Percentiles rank a stretch among this genome's conserved stretches.
These are phyloP conservation scores for Heliconius ismenius DNA, from an alignment of 2,888 invertebrate genomes.

Conservation along the genomic window DNA sequence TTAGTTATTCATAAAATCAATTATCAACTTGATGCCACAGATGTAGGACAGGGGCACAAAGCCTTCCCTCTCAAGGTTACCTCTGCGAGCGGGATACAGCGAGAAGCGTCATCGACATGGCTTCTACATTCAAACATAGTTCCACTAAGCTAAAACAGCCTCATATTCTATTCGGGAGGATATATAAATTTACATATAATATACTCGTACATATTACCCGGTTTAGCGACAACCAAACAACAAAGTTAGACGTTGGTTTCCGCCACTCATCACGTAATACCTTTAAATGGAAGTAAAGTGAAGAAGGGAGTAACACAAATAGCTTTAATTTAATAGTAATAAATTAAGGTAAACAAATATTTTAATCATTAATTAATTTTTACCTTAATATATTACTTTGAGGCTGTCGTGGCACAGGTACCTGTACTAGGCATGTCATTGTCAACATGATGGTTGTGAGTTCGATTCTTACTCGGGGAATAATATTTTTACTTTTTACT, in stretches of 20 bases:
- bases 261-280: not conserved
- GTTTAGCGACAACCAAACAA: not conserved
- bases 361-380: not conserved
- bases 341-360: not conserved
- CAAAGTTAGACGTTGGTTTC: not conserved
- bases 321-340: not conserved
- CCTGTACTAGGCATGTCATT: too few species aligned
- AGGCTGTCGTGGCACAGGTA: too few species aligned
- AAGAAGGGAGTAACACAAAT: not conserved
- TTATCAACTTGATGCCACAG: too few species aligned
- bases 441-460: not conserved
- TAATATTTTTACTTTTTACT: too few species aligned
- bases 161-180: not conserved
- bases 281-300: not conserved
- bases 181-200: not conserved
- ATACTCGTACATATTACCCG: conserved; percentile 4
- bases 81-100: too few species aligned
- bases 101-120: not conserved
- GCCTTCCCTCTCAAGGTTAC: too few species aligned
- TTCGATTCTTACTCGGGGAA: too few species aligned
- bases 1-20: too few species aligned
- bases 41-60: too few species aligned
- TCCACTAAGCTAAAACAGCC: not conserved
- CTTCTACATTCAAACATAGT: not conserved
- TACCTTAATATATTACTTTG: too few species aligned